These are phyloP conservation scores for Ochotona princeps DNA, from an alignment of 2,113 vertebrate species.

Conservation along the genomic window DNA sequence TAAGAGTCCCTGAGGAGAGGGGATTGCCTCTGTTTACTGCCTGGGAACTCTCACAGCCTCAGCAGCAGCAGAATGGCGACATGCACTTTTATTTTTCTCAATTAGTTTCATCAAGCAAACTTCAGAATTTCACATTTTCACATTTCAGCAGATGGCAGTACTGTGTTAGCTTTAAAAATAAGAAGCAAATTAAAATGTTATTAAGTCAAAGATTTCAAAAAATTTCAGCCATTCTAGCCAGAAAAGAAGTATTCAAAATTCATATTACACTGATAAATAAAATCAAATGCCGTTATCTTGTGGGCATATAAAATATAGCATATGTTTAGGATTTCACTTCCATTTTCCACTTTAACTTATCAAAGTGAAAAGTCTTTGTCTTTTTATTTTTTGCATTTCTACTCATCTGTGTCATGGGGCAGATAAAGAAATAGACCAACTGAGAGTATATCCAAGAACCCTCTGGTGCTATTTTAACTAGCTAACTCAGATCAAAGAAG, in stretches of 20 bases:
- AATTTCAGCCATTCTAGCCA: neutral
- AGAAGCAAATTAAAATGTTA: neutral
- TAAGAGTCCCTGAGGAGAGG: too few relatives aligned
- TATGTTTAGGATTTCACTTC: neutral
- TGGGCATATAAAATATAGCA: neutral
- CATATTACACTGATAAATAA: neutral
- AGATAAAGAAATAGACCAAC: neutral
- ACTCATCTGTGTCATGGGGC: neutral
- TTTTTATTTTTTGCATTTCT: neutral
- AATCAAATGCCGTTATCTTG: neutral
- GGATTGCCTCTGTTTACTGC: too few relatives aligned
- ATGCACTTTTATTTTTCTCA: neutral
- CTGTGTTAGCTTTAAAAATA: constrained; percentile 74
- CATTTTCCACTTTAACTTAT: neutral
- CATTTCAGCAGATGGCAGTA: constrained; percentile 86
- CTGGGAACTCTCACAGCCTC: too few relatives aligned
- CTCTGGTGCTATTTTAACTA: neutral
- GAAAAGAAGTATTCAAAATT: constrained; percentile 35
- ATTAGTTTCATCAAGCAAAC: constrained; percentile 12
- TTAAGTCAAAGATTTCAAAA: constrained; percentile 1
- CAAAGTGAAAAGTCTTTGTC: neutral
- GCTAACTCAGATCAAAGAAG: neutral
- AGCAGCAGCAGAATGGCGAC: neutral
- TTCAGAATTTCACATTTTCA: constrained; percentile 61
- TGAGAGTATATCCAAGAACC: neutral